Percentiles rank a stretch among this genome's conserved stretches.
These are phyloP conservation scores for Platyscapa corneri DNA, from an alignment of 1,140 invertebrate species.

Conservation along the genomic window DNA sequence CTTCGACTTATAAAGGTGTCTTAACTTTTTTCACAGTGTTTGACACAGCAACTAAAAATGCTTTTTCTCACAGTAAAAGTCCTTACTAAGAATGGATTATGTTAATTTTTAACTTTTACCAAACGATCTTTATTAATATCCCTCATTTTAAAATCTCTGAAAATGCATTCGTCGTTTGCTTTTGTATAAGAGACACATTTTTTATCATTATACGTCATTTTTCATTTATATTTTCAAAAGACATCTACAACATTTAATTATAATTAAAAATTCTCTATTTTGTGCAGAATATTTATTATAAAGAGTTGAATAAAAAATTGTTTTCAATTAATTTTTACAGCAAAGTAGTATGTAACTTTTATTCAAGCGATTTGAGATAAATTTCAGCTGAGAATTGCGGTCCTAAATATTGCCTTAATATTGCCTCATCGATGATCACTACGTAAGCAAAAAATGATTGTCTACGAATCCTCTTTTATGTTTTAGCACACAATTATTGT, in stretches of 20 bases:
- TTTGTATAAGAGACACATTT: slow-evolving; percentile 8
- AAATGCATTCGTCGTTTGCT: slow-evolving; percentile 24
- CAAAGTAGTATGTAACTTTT: background rate
- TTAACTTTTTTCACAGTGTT: background rate
- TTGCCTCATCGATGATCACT: no score
- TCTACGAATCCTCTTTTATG: no score
- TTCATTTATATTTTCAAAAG: background rate
- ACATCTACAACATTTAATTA: slow-evolving; percentile 4
- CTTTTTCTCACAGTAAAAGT: slow-evolving; percentile 14
- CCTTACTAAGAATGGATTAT: slow-evolving; percentile 19
- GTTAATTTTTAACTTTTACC: slow-evolving; percentile 26
- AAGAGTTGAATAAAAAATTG: slow-evolving; percentile 10
- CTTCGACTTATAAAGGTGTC: slow-evolving; percentile 10
- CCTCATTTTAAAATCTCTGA: slow-evolving; percentile 18
- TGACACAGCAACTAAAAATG: slow-evolving; percentile 1
- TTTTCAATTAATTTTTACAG: slow-evolving; percentile 20
- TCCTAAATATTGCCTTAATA: background rate
- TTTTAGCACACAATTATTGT: background rate
- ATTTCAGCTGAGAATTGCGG: background rate
- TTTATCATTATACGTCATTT: slow-evolving; percentile 25
- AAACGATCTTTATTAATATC: slow-evolving; percentile 22
- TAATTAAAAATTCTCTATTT: slow-evolving; percentile 19
- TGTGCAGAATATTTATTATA: background rate
- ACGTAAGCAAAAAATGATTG: no score
- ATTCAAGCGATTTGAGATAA: background rate